Conservation (phyloP, 2,888 invertebrate species). For the Venusia cambrica region DNA sequence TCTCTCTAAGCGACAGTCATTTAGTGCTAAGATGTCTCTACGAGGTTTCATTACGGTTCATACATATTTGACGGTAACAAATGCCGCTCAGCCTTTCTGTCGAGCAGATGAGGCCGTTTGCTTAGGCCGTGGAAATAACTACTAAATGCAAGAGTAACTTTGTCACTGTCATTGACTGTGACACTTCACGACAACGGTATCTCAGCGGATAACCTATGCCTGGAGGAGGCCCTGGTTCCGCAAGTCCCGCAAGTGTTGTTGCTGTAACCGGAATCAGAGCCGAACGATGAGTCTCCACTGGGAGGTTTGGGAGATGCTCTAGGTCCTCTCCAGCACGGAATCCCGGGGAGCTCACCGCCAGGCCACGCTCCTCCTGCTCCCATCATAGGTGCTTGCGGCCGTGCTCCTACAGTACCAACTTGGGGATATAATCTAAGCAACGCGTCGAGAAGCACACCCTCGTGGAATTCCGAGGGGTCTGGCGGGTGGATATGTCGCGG, state of each 20-base stretch:
- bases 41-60: constrained; percentile 43
- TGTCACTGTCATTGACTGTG: constrained; percentile 16
- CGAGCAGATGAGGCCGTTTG: constrained; percentile 60
- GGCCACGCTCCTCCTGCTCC: constrained; percentile 86
- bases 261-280: constrained; percentile 93
- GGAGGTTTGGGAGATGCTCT: constrained; percentile 82
- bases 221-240: constrained; percentile 81
- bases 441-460: constrained; percentile 89
- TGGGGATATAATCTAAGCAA: constrained; percentile 86
- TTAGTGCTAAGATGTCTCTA: constrained; percentile 61
- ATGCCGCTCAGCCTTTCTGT: constrained; percentile 36
- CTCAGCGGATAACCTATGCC: constrained; percentile 72
- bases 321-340: constrained; percentile 81
- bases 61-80: constrained; percentile 49
- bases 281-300: constrained; percentile 88
- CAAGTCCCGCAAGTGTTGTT: constrained; percentile 88
- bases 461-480: constrained; percentile 90
- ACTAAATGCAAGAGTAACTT: constrained; percentile 53
- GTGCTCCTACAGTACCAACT: constrained; percentile 84
- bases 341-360: constrained; percentile 82
- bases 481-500: constrained; percentile 82
- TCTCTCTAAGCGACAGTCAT: constrained; percentile 46
- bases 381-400: constrained; percentile 65
- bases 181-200: constrained; percentile 73
- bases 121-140: constrained; percentile 62